Percentiles rank a stretch among this genome's conserved stretches.
phyloP scores from a whole-genome alignment of 2,113 vertebrate genomes.

The Phalacrocorax aristotelis region DNA sequence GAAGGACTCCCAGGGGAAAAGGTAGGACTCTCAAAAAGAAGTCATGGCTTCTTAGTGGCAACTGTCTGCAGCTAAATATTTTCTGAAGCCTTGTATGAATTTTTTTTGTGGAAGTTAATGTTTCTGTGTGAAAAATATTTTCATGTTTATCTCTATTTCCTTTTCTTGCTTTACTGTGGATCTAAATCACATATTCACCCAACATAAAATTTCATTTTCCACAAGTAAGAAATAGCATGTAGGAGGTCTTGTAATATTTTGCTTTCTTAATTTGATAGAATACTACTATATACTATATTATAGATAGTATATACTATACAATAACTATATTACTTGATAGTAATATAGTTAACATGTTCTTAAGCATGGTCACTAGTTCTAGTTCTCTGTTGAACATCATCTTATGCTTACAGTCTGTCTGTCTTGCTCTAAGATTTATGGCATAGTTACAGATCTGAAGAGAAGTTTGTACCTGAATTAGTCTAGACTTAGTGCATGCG shows the following conservation, averaged over 20 bases:
- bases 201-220: neutral
- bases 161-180: neutral
- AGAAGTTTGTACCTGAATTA: neutral
- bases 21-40: constrained; percentile 72
- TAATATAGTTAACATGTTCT: neutral
- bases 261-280: neutral
- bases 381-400: fast-evolving
- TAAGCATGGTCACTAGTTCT: neutral
- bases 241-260: neutral
- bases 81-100: neutral
- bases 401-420: neutral
- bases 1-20: constrained; percentile 94
- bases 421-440: neutral
- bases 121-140: neutral
- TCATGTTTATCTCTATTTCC: neutral
- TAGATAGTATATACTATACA: neutral
- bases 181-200: neutral
- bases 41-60: neutral
- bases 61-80: neutral
- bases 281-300: neutral
- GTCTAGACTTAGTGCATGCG: neutral
- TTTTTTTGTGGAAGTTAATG: neutral
- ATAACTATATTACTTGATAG: neutral
- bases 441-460: neutral
- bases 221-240: neutral